Evolutionary conservation across 2,797 vertebrate genomes (phyloP).

Genomic region (Urosaurus nigricauda): DNA sequence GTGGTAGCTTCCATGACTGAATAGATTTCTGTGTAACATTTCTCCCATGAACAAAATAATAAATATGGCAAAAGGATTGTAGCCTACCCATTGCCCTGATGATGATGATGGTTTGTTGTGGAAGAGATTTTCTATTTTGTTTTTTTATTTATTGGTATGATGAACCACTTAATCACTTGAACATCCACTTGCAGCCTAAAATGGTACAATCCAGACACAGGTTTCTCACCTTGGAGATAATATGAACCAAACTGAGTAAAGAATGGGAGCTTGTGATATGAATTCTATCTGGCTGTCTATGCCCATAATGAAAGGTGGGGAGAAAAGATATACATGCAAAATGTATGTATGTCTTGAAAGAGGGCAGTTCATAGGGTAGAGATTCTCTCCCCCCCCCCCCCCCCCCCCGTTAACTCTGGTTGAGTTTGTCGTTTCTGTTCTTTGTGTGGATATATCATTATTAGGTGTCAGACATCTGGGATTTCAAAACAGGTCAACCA

Average conservation of each 20-base stretch:
- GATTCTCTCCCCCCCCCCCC: not conserved
- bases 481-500: not conserved
- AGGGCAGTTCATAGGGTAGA: not conserved
- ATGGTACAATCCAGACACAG: no score
- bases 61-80: no score
- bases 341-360: not conserved
- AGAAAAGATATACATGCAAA: not conserved
- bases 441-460: not conserved
- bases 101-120: not conserved
- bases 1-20: not conserved
- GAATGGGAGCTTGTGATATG: not conserved
- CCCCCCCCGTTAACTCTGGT: not conserved
- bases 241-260: not conserved
- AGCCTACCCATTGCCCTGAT: not conserved
- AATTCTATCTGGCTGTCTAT: not conserved
- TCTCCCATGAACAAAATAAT: not conserved
- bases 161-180: not conserved
- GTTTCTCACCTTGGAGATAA: not conserved
- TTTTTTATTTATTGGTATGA: not conserved
- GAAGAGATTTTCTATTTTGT: not conserved
- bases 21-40: not conserved
- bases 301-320: not conserved
- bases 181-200: not conserved
- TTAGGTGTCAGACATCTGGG: no score
- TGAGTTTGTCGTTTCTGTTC: not conserved